Evolutionary conservation across 1,140 invertebrate genomes (phyloP).

Genomic region (Sarcophaga peregrina): DNA sequence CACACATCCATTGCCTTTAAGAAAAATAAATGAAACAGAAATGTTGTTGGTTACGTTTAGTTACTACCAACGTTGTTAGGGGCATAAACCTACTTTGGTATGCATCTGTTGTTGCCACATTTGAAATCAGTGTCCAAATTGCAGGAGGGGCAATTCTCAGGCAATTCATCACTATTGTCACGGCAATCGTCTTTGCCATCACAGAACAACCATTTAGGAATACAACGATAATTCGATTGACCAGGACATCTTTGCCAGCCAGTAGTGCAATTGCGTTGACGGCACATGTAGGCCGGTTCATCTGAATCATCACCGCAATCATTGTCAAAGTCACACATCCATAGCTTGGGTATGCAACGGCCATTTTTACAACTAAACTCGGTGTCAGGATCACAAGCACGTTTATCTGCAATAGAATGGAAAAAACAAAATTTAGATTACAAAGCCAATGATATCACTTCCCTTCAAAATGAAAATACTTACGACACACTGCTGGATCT

Average conservation of each 20-base stretch:
- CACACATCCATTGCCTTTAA: constrained; percentile 88
- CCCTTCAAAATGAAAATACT: constrained; percentile 62
- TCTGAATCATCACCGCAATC: constrained; percentile 87
- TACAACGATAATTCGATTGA: constrained; percentile 89
- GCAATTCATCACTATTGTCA: constrained; percentile 90
- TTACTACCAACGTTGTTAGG: background rate
- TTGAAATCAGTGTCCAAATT: constrained; percentile 89
- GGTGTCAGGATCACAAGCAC: constrained; percentile 82
- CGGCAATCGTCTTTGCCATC: constrained; percentile 93
- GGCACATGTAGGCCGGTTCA: constrained; percentile 91
- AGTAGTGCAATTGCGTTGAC: constrained; percentile 89
- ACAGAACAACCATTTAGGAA: constrained; percentile 95
- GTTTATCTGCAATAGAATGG: constrained; percentile 72
- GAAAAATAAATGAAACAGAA: background rate
- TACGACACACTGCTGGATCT: constrained; percentile 86
- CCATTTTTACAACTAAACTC: constrained; percentile 91
- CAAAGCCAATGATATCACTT: background rate
- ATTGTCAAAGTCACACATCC: constrained; percentile 81
- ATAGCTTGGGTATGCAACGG: constrained; percentile 93
- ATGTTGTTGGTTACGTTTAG: background rate
- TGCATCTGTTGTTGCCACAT: constrained; percentile 91
- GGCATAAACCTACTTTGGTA: constrained; percentile 75
- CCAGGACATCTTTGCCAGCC: constrained; percentile 93
- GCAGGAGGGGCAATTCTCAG: constrained; percentile 90
- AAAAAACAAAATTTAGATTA: constrained; percentile 23